Evolutionary conservation across 2,888 invertebrate genomes (phyloP).

Genomic region (Phyllotreta cruciferae): DNA sequence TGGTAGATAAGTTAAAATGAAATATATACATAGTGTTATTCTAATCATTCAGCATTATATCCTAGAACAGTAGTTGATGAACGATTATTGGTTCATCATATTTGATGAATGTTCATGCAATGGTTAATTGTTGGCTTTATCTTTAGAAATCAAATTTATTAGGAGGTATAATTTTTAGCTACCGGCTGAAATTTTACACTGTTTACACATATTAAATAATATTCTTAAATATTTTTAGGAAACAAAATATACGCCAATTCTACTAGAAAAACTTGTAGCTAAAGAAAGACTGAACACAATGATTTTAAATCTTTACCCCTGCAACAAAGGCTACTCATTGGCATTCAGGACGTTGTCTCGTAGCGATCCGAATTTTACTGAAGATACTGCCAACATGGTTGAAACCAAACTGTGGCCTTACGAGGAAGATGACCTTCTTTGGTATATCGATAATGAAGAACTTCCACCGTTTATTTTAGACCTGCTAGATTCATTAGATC

Average conservation of each 20-base stretch:
- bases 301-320: constrained; percentile 89
- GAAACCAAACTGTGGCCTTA: constrained; percentile 86
- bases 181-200: not conserved
- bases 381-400: constrained; percentile 69
- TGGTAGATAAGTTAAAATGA: no score
- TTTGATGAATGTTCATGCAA: no score
- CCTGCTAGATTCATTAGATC: constrained; percentile 81
- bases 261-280: constrained; percentile 84
- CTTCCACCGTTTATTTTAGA: constrained; percentile 87
- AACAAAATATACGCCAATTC: constrained; percentile 70
- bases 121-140: no score
- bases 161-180: no score
- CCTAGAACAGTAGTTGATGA: no score
- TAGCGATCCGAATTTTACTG: constrained; percentile 55
- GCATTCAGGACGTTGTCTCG: constrained; percentile 52
- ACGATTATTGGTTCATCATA: no score
- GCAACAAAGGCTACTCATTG: constrained; percentile 87
- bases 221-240: constrained; percentile 60
- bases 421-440: constrained; percentile 86
- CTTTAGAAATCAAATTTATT: no score
- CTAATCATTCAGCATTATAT: no score
- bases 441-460: constrained; percentile 76
- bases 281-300: constrained; percentile 87
- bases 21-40: no score
- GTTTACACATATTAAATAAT: constrained; percentile 3